Evolutionary conservation across 2,113 vertebrate species (phyloP).

Genomic region (Hiodon alosoides): DNA sequence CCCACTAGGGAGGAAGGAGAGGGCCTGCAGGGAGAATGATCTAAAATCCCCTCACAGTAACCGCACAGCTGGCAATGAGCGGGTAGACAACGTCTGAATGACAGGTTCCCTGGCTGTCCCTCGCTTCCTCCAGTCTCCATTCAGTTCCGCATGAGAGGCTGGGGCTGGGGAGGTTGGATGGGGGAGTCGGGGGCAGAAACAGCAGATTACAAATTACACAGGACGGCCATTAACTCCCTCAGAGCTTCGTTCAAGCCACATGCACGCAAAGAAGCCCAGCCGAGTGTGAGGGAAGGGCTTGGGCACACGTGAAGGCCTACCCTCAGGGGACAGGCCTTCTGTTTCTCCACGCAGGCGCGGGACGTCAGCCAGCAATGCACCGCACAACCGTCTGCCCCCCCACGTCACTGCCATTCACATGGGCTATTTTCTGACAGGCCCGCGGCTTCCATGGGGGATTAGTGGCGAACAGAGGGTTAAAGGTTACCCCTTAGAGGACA

Average conservation of each 20-base stretch:
- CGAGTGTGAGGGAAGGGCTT: not conserved
- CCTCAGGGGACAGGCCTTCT: not conserved
- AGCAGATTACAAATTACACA: slow-evolving; percentile 27
- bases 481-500: slow-evolving; percentile 44
- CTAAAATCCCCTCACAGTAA: slow-evolving; percentile 44
- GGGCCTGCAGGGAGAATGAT: slow-evolving; percentile 22
- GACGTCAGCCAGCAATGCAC: not conserved
- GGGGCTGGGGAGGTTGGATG: not conserved
- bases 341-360: not conserved
- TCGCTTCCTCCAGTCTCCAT: slow-evolving; percentile 19
- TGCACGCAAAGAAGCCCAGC: not conserved
- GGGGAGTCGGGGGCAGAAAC: not conserved
- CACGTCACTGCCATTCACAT: not conserved
- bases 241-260: not conserved
- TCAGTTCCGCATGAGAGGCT: slow-evolving; percentile 15
- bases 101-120: not conserved
- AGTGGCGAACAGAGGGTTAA: slow-evolving; percentile 18
- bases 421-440: slow-evolving; percentile 9
- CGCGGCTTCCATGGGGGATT: slow-evolving; percentile 2
- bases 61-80: slow-evolving; percentile 12
- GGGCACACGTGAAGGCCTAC: not conserved
- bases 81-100: slow-evolving; percentile 7
- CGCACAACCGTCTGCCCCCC: not conserved
- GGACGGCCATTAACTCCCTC: slow-evolving; percentile 28
- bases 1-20: slow-evolving; percentile 4